Percentiles rank a stretch among this genome's conserved stretches.
phyloP scores from a whole-genome alignment of 2,113 vertebrate genomes.

The Forbesichthys agassizii region DNA sequence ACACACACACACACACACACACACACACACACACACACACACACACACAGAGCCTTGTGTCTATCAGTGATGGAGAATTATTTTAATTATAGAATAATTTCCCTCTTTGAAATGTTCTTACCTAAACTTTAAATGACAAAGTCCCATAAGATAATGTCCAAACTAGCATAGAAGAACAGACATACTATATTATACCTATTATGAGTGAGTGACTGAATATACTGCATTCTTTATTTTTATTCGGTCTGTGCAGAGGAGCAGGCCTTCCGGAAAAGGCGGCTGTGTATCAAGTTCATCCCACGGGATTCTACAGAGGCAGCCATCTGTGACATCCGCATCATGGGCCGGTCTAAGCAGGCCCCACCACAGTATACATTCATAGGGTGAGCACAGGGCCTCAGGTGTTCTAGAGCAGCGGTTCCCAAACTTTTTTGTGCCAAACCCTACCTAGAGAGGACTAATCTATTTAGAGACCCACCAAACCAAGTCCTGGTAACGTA shows the following conservation, averaged over 20 bases:
- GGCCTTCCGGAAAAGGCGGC: conserved; percentile 93
- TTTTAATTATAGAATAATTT: too few species aligned
- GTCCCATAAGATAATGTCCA: too few species aligned
- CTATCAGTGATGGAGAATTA: neutral
- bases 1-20: neutral
- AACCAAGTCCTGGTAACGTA: too few species aligned
- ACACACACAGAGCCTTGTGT: neutral
- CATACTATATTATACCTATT: neutral
- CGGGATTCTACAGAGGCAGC: conserved; percentile 97
- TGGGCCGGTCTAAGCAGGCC: conserved; percentile 92
- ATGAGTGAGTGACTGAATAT: neutral
- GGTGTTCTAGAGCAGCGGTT: neutral
- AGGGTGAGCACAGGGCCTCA: conserved; percentile 80
- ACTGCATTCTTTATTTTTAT: neutral
- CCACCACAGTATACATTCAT: conserved; percentile 97
- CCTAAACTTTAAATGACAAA: too few species aligned
- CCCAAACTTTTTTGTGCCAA: neutral
- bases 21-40: neutral
- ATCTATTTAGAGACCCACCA: too few species aligned
- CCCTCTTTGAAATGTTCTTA: too few species aligned
- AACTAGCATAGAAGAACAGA: too few species aligned
- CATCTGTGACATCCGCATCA: conserved; percentile 94
- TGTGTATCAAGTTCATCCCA: conserved; percentile 98
- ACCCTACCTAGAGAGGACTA: too few species aligned
- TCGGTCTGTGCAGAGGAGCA: conserved; percentile 83